Conservation (phyloP, 2,113 vertebrate genomes). For the Phalacrocorax carbo region DNA sequence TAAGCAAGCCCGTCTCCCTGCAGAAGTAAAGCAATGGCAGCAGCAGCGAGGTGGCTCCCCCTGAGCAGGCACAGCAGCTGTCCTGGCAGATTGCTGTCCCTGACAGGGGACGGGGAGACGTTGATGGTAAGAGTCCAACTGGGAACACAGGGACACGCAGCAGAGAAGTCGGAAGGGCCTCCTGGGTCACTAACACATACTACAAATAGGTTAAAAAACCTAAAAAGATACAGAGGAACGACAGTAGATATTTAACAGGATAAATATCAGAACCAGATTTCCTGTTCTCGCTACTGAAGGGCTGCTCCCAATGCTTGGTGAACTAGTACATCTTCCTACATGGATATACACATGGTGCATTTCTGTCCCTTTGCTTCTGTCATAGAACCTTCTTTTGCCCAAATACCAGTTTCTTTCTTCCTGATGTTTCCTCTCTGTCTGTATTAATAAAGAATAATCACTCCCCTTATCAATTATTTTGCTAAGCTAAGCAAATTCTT, state of each 20-base stretch:
- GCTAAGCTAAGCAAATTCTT: neutral
- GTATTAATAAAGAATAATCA: neutral
- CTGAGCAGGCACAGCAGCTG: neutral
- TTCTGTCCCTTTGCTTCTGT: neutral
- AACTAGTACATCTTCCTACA: neutral
- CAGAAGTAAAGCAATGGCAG: neutral
- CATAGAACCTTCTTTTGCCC: neutral
- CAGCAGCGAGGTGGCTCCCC: neutral
- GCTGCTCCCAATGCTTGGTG: neutral
- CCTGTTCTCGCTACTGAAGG: neutral
- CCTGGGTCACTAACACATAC: neutral
- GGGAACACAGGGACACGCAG: neutral
- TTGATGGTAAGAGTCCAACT: neutral
- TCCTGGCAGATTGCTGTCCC: neutral
- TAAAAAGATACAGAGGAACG: neutral
- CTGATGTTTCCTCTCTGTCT: neutral
- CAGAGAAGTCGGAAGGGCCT: neutral
- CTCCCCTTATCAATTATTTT: neutral
- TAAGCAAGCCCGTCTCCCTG: neutral
- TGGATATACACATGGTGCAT: neutral
- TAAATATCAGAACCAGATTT: neutral
- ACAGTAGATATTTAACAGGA: neutral
- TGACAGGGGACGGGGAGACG: accelerated
- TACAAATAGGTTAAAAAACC: neutral
- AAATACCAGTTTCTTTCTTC: neutral